These are phyloP conservation scores for Syrista parreyssii DNA, from an alignment of 2,888 invertebrate species.

Conservation along the genomic window DNA sequence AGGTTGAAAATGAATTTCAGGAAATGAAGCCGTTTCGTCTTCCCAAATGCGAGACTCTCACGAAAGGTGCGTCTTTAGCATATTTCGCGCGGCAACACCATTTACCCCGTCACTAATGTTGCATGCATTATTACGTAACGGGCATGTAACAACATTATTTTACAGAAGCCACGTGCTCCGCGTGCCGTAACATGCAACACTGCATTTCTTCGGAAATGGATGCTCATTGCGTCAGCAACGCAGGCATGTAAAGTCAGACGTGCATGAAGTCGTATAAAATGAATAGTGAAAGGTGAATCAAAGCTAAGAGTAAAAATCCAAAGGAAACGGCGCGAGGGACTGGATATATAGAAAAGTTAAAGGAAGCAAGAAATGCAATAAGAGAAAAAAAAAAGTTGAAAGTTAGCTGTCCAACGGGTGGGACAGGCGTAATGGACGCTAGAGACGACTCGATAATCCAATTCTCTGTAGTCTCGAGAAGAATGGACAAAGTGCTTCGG, in stretches of 20 bases:
- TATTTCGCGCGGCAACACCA: conserved; percentile 24
- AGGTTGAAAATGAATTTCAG: conserved; percentile 39
- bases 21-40: conserved; percentile 46
- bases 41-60: conserved; percentile 39
- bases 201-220: background rate
- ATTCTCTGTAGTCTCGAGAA: background rate
- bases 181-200: conserved; percentile 11
- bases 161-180: conserved; percentile 10
- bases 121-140: conserved; percentile 23
- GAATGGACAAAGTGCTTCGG: background rate
- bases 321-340: background rate
- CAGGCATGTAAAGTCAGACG: background rate
- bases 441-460: background rate
- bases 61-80: conserved; percentile 29
- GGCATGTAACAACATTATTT: conserved; percentile 26
- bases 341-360: background rate
- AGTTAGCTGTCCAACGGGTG: background rate
- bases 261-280: background rate
- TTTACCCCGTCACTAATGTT: conserved; percentile 22
- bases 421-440: background rate
- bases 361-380: background rate
- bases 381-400: background rate
- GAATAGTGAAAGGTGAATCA: background rate
- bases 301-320: background rate
- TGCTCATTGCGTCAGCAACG: background rate